Evolutionary conservation across 1,140 invertebrate genomes (phyloP).

Genomic region (Adoxophyes honmai): DNA sequence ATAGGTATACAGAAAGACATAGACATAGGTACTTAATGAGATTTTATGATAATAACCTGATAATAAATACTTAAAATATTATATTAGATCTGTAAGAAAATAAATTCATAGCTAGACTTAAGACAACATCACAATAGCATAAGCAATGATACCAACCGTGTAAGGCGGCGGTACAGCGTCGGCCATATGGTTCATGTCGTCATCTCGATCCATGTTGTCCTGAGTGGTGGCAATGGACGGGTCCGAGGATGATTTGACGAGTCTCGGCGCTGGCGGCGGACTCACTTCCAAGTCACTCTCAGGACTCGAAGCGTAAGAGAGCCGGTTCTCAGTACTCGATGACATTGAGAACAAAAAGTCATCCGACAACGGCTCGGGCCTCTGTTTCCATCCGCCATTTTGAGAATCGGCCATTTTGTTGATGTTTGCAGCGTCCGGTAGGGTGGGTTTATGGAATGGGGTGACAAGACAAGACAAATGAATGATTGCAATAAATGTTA

Average conservation of each 20-base stretch:
- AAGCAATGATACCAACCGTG: conserved; percentile 79
- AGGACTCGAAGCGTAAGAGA: conserved; percentile 96
- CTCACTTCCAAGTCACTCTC: conserved; percentile 95
- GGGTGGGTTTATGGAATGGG: conserved; percentile 71
- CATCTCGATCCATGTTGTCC: conserved; percentile 80
- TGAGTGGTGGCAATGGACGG: conserved; percentile 83
- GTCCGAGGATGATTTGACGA: conserved; percentile 92
- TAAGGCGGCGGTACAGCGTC: conserved; percentile 85
- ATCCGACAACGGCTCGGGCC: conserved; percentile 89
- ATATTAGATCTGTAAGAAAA: too few species aligned
- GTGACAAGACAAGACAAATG: conserved; percentile 73
- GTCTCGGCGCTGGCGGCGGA: conserved; percentile 83
- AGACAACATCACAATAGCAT: not conserved
- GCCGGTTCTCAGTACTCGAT: conserved; percentile 83
- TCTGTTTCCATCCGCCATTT: conserved; percentile 49
- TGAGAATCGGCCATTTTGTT: conserved; percentile 30
- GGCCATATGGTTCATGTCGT: conserved; percentile 76
- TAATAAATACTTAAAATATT: too few species aligned
- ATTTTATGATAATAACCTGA: too few species aligned
- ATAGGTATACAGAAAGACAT: too few species aligned
- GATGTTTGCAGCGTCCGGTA: conserved; percentile 47
- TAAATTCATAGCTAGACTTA: too few species aligned
- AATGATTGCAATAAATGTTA: conserved; percentile 67
- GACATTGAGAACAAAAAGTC: conserved; percentile 99
- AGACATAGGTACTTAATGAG: too few species aligned